These are phyloP conservation scores for Pseudomugil gertrudae DNA, from an alignment of 2,797 vertebrate species.

Conservation along the genomic window DNA sequence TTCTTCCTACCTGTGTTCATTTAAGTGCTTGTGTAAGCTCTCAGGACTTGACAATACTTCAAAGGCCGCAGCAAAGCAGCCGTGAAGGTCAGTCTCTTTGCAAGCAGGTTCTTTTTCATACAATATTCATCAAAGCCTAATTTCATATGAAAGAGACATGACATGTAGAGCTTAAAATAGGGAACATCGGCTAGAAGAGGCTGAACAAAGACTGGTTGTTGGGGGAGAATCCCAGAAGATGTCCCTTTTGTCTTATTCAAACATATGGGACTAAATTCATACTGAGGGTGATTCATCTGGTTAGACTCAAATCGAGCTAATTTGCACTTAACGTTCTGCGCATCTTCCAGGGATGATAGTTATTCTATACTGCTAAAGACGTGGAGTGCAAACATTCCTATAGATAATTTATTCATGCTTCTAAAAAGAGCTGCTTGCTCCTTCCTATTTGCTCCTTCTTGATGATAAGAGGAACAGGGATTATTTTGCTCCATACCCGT, in stretches of 20 bases:
- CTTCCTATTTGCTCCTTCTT: slow-evolving; percentile 17
- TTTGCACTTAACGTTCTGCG: slow-evolving; percentile 4
- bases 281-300: slow-evolving; percentile 24
- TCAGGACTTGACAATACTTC: slow-evolving; percentile 71
- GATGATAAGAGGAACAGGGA: slow-evolving; percentile 35
- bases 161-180: slow-evolving; percentile 68
- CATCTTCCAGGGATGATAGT: not conserved
- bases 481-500: slow-evolving; percentile 32
- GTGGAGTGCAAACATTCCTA: slow-evolving; percentile 16
- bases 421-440: slow-evolving; percentile 20
- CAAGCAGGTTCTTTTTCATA: slow-evolving; percentile 73
- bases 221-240: slow-evolving; percentile 24
- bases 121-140: slow-evolving; percentile 81
- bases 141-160: slow-evolving; percentile 77
- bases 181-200: slow-evolving; percentile 59
- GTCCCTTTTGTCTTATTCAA: slow-evolving; percentile 15
- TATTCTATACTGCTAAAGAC: slow-evolving; percentile 3
- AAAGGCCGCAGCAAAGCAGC: slow-evolving; percentile 67
- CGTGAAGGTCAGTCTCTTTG: slow-evolving; percentile 76
- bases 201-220: slow-evolving; percentile 57
- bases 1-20: slow-evolving; percentile 60
- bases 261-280: slow-evolving; percentile 18
- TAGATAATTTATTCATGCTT: slow-evolving; percentile 25
- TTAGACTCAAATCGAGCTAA: slow-evolving; percentile 18
- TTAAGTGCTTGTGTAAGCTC: slow-evolving; percentile 62